phyloP scores from a whole-genome alignment of 2,888 invertebrate genomes.

The Notodonta dromedarius region DNA sequence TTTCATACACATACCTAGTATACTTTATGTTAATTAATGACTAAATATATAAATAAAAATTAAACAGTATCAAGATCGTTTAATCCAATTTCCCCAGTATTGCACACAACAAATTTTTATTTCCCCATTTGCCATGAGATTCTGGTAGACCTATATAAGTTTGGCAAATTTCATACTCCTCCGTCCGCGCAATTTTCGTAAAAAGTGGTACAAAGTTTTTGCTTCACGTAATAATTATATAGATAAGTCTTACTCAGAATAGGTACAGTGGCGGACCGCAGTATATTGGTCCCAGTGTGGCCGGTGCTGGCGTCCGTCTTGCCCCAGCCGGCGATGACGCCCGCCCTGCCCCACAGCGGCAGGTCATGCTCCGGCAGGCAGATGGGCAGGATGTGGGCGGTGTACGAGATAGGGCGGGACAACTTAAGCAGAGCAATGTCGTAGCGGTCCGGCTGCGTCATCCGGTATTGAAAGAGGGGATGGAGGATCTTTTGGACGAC shows the following conservation, averaged over 20 bases:
- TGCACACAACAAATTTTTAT: too few relatives aligned
- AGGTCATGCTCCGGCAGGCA: constrained; percentile 87
- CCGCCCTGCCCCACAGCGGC: constrained; percentile 66
- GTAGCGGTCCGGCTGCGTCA: constrained; percentile 92
- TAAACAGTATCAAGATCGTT: too few relatives aligned
- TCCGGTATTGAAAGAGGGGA: constrained; percentile 91
- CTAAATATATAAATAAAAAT: too few relatives aligned
- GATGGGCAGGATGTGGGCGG: constrained; percentile 90
- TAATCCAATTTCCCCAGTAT: too few relatives aligned
- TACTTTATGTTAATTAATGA: too few relatives aligned
- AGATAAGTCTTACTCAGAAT: constrained; percentile 86
- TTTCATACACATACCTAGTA: too few relatives aligned
- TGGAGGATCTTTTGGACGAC: constrained; percentile 91
- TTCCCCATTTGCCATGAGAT: too few relatives aligned
- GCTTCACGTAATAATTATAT: too few relatives aligned
- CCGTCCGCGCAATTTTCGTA: too few relatives aligned
- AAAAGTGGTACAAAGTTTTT: too few relatives aligned
- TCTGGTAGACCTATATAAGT: too few relatives aligned
- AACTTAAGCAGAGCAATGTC: constrained; percentile 90
- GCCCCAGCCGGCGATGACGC: constrained; percentile 92
- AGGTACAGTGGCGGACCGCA: constrained; percentile 92
- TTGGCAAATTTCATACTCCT: too few relatives aligned
- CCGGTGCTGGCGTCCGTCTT: constrained; percentile 89
- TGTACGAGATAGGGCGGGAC: constrained; percentile 86
- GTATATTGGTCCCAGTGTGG: constrained; percentile 91